phyloP scores from a whole-genome alignment of 2,113 vertebrate genomes.

The Emydura subglobosa region DNA sequence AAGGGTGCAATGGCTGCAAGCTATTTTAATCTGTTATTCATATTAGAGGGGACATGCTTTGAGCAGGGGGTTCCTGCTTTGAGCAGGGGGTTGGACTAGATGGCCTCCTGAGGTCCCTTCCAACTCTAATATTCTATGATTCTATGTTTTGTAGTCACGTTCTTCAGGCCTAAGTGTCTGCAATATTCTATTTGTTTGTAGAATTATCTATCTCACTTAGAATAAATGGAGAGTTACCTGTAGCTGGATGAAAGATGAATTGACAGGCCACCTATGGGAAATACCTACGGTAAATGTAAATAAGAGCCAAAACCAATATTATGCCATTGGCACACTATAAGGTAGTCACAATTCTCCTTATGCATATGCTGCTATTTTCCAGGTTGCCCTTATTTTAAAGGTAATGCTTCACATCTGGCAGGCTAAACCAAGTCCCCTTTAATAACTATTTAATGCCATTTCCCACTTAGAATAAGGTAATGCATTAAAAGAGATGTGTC shows the following conservation, averaged over 20 bases:
- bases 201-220: not conserved
- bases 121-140: no score
- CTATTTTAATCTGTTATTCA: not conserved
- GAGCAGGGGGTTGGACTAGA: no score
- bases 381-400: not conserved
- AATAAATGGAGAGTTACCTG: not conserved
- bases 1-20: not conserved
- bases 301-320: not conserved
- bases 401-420: not conserved
- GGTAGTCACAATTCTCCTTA: not conserved
- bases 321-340: not conserved
- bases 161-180: not conserved
- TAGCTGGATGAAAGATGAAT: not conserved
- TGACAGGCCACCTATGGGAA: not conserved
- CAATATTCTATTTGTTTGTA: not conserved
- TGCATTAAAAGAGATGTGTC: not conserved
- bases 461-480: conserved; percentile 20
- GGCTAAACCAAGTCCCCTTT: not conserved
- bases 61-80: not conserved
- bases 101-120: no score
- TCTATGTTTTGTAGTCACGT: not conserved
- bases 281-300: not conserved
- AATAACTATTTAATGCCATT: not conserved
- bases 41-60: not conserved
- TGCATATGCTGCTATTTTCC: not conserved